phyloP scores from a whole-genome alignment of 2,888 invertebrate species.

The Thymelicus lineola region DNA sequence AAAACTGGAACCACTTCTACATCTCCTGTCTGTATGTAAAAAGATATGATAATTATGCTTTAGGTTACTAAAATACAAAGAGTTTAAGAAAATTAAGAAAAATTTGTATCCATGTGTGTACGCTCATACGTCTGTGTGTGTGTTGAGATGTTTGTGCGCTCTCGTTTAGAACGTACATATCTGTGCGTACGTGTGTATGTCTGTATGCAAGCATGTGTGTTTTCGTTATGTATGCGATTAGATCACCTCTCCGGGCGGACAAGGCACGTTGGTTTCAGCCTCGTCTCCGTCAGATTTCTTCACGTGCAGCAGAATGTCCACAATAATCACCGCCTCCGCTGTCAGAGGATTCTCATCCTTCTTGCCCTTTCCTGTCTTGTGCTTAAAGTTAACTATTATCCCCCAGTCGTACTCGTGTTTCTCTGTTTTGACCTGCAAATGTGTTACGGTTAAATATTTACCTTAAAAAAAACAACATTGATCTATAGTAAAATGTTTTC shows the following conservation, averaged over 20 bases:
- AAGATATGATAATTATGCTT: background rate
- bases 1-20: conserved; percentile 96
- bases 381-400: conserved; percentile 96
- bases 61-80: too few relatives aligned
- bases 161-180: too few relatives aligned
- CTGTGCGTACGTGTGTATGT: too few relatives aligned
- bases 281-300: conserved; percentile 86
- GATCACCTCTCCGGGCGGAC: conserved; percentile 86
- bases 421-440: conserved; percentile 89
- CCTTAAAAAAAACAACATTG: too few relatives aligned
- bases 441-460: too few relatives aligned
- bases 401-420: conserved; percentile 98
- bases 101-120: too few relatives aligned
- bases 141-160: too few relatives aligned
- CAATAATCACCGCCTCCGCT: conserved; percentile 87
- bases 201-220: too few relatives aligned
- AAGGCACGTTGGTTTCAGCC: conserved; percentile 88
- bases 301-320: conserved; percentile 94
- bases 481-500: too few relatives aligned
- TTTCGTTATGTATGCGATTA: too few relatives aligned
- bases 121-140: too few relatives aligned
- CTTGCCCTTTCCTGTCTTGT: conserved; percentile 83
- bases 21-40: conserved; percentile 87
- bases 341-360: conserved; percentile 82
- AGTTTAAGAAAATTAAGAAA: too few relatives aligned